These are phyloP conservation scores for Pseudomugil tenellus DNA, from an alignment of 2,797 vertebrate species.

Conservation along the genomic window DNA sequence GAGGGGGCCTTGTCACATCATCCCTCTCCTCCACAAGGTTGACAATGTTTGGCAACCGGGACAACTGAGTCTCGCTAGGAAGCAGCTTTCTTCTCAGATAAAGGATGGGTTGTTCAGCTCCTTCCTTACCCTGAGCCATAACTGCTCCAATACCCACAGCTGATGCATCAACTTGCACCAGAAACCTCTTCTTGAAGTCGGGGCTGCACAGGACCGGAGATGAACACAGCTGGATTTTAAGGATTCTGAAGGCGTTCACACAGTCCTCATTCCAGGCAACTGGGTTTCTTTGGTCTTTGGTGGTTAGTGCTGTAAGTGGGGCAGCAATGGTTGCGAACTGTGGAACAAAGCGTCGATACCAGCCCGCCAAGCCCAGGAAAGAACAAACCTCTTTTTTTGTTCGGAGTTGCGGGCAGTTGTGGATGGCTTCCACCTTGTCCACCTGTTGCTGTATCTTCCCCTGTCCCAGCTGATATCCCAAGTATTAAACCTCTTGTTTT, in stretches of 20 bases:
- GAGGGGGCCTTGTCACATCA: no score
- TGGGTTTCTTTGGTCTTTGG: not conserved
- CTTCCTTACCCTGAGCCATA: not conserved
- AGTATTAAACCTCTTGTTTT: not conserved
- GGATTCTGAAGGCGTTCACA: not conserved
- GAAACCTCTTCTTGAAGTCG: not conserved
- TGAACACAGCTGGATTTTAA: not conserved
- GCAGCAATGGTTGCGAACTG: not conserved
- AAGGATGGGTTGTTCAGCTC: not conserved
- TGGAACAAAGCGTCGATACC: no score
- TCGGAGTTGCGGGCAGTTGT: not conserved
- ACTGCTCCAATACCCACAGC: not conserved
- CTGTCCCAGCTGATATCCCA: not conserved
- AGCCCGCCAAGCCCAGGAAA: not conserved
- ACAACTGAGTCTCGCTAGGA: not conserved
- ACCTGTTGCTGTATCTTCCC: not conserved
- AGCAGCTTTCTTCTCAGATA: not conserved
- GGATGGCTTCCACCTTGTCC: constrained; percentile 13
- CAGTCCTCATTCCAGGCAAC: not conserved
- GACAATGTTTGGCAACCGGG: no score
- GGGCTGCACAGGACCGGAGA: not conserved
- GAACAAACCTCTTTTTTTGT: not conserved
- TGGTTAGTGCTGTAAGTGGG: not conserved
- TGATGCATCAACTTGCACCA: not conserved
- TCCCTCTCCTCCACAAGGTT: no score